phyloP scores from a whole-genome alignment of 2,797 vertebrate species.

The Phylloscopus collybita region DNA sequence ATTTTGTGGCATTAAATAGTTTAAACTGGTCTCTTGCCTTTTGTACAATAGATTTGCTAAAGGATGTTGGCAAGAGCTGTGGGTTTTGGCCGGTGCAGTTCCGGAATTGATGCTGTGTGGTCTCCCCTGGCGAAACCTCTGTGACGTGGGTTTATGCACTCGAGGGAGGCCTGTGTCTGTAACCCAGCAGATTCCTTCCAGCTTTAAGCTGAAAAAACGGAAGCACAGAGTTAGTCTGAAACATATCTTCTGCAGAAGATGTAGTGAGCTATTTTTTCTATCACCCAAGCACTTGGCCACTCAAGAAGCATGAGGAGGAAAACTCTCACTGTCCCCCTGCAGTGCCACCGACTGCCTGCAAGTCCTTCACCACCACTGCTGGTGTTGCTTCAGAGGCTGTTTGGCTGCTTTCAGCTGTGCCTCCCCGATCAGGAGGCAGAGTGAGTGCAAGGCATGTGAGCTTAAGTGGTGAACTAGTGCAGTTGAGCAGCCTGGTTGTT shows the following conservation, averaged over 20 bases:
- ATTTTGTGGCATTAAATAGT: neutral
- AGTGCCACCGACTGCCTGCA: fast-evolving
- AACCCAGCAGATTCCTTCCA: neutral
- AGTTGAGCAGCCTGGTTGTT: neutral
- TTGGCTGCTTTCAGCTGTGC: neutral
- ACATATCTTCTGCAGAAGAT: neutral
- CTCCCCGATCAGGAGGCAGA: neutral
- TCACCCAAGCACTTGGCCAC: neutral
- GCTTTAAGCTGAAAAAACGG: neutral
- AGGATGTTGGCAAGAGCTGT: neutral
- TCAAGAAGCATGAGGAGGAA: neutral
- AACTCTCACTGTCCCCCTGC: neutral
- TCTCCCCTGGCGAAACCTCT: neutral
- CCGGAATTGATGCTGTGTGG: neutral
- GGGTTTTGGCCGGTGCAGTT: neutral
- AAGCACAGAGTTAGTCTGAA: neutral
- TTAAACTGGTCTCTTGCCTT: neutral
- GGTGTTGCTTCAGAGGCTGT: fast-evolving
- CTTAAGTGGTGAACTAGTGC: neutral
- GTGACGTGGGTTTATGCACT: neutral
- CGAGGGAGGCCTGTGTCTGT: neutral
- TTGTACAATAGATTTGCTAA: neutral
- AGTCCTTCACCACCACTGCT: neutral
- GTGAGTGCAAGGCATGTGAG: neutral
- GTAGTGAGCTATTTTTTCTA: neutral